Evolutionary conservation across 2,888 invertebrate species (phyloP).

Genomic region (Amiota mariae): DNA sequence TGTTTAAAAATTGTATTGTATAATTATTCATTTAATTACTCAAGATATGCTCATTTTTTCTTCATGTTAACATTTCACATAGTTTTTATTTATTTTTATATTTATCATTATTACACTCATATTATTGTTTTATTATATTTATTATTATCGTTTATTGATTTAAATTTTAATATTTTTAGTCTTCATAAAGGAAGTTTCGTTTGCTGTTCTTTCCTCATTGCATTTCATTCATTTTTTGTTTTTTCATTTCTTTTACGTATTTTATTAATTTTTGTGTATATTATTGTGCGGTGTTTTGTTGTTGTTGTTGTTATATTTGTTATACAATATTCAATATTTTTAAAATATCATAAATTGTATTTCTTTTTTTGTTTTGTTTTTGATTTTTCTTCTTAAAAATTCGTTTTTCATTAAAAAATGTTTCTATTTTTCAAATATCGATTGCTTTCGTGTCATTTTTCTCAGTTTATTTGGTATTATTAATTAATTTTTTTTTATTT

Average conservation of each 20-base stretch:
- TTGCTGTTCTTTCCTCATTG: constrained; percentile 18
- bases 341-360: constrained; percentile 44
- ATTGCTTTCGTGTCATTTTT: constrained; percentile 23
- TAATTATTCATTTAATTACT: constrained; percentile 50
- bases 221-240: constrained; percentile 35
- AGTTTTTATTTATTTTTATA: constrained; percentile 41
- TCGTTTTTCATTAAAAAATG: constrained; percentile 24
- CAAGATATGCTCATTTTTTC: constrained; percentile 68
- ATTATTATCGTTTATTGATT: constrained; percentile 43
- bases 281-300: constrained; percentile 69
- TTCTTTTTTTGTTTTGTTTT: constrained; percentile 36
- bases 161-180: constrained; percentile 19
- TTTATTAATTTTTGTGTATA: constrained; percentile 52
- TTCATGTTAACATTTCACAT: constrained; percentile 67
- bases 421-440: constrained; percentile 12
- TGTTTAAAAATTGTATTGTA: constrained; percentile 58
- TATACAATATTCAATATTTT: constrained; percentile 31
- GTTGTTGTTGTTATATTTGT: constrained; percentile 54
- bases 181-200: constrained; percentile 1
- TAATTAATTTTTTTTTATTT: constrained; percentile 39
- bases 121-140: constrained; percentile 51
- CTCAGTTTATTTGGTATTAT: constrained; percentile 46
- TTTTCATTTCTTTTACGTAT: constrained; percentile 37
- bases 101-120: constrained; percentile 52
- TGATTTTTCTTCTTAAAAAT: constrained; percentile 41